Percentiles rank a stretch among this genome's conserved stretches.
Evolutionary conservation across 2,888 invertebrate genomes (phyloP).

Genomic region (Plebejus melissa): DNA sequence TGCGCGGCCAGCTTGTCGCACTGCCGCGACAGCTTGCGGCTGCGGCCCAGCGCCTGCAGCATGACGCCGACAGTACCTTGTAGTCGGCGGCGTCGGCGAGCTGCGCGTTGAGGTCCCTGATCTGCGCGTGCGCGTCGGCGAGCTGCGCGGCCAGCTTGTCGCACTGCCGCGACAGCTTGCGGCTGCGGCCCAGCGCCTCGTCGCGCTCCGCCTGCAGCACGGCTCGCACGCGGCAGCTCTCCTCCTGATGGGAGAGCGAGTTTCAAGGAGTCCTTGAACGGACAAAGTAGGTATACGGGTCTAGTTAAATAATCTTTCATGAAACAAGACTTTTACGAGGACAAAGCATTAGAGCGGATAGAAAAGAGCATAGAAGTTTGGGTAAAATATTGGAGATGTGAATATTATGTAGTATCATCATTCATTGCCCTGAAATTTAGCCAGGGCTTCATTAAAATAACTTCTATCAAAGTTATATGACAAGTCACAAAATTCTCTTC

Average conservation of each 20-base stretch:
- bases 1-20: conserved; percentile 86
- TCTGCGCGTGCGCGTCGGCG: conserved; percentile 88
- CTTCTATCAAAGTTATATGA: too few relatives aligned
- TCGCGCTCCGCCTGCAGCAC: conserved; percentile 82
- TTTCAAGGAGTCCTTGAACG: too few relatives aligned
- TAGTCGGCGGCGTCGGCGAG: conserved; percentile 91
- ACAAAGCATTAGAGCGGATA: too few relatives aligned
- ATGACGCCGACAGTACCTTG: conserved; percentile 76
- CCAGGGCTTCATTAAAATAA: too few relatives aligned
- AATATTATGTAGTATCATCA: too few relatives aligned
- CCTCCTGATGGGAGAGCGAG: conserved; percentile 50
- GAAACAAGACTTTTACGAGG: too few relatives aligned
- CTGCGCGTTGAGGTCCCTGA: conserved; percentile 91
- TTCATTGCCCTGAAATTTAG: too few relatives aligned
- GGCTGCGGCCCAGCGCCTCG: conserved; percentile 83
- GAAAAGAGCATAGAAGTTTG: too few relatives aligned
- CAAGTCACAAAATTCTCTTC: too few relatives aligned
- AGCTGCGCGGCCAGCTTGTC: conserved; percentile 90
- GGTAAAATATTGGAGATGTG: too few relatives aligned
- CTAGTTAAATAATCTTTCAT: too few relatives aligned
- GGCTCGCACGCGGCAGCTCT: conserved; percentile 66
- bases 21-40: conserved; percentile 90
- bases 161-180: conserved; percentile 89
- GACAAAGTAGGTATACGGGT: too few relatives aligned
- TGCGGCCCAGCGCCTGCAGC: conserved; percentile 78